phyloP scores from a whole-genome alignment of 53 echinoderm and acorn worm species.

The Astropecten irregularis region DNA sequence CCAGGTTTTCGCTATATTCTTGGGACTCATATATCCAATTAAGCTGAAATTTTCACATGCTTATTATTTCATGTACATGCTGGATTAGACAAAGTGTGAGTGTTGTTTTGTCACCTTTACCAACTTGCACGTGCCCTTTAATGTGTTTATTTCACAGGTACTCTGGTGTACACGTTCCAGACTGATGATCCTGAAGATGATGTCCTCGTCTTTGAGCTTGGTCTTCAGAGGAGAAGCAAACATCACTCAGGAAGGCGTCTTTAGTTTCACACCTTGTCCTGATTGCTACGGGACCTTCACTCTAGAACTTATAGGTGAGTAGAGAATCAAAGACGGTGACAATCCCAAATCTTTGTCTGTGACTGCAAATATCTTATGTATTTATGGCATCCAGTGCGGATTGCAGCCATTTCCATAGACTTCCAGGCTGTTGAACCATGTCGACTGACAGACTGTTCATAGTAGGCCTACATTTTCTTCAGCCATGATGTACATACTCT shows the following conservation, averaged over 20 bases:
- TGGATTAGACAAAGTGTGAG: too few relatives aligned
- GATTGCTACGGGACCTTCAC: conserved; percentile 49
- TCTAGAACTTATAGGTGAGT: conserved; percentile 43
- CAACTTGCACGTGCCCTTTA: too few relatives aligned
- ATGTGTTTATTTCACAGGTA: conserved; percentile 15
- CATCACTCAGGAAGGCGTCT: conserved; percentile 39
- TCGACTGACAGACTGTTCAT: too few relatives aligned
- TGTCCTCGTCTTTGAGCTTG: conserved; percentile 28
- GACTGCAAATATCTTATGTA: not conserved
- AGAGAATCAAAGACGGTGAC: not conserved
- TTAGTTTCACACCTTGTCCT: conserved; percentile 55
- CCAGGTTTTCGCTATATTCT: too few relatives aligned
- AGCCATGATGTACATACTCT: too few relatives aligned
- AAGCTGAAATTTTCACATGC: too few relatives aligned
- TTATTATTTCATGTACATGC: too few relatives aligned
- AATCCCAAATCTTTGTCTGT: not conserved
- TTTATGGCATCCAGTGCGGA: not conserved
- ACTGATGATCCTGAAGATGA: conserved; percentile 48
- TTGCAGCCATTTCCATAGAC: too few relatives aligned
- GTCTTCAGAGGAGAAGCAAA: conserved; percentile 22
- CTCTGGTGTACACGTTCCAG: conserved; percentile 21
- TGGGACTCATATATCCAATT: too few relatives aligned
- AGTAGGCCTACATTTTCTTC: too few relatives aligned
- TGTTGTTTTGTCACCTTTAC: too few relatives aligned
- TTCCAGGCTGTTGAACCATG: too few relatives aligned